Percentiles rank a stretch among this genome's conserved stretches.
Evolutionary conservation across 2,113 vertebrate species (phyloP).

Genomic region (Nycticebus coucang): DNA sequence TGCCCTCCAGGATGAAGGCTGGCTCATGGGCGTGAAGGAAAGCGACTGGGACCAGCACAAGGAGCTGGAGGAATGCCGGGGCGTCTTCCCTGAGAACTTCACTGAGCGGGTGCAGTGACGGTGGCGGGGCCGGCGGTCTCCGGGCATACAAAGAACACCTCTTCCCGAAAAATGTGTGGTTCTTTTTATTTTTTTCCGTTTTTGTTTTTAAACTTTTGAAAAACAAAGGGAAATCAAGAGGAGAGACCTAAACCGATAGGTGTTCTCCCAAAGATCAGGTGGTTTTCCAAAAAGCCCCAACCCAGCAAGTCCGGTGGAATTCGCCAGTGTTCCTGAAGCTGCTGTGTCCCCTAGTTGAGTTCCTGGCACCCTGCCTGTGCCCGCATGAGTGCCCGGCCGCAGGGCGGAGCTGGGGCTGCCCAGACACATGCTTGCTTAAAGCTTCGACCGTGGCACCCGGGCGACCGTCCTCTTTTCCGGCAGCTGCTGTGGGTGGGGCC

Average conservation of each 20-base stretch:
- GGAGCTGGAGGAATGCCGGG: conserved; percentile 89
- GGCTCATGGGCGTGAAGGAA: conserved; percentile 97
- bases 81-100: conserved; percentile 99
- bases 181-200: neutral
- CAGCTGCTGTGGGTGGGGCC: conserved; percentile 57
- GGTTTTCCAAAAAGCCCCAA: conserved; percentile 80
- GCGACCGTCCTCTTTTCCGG: conserved; percentile 42
- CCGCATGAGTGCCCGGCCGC: conserved; percentile 15
- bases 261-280: conserved; percentile 73
- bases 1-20: conserved; percentile 92
- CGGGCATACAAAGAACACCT: conserved; percentile 70
- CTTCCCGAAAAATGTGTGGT: conserved; percentile 73
- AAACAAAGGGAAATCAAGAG: conserved; percentile 77
- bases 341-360: conserved; percentile 72
- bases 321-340: conserved; percentile 76
- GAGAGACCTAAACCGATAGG: conserved; percentile 76
- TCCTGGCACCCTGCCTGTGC: neutral
- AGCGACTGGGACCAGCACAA: conserved; percentile 93
- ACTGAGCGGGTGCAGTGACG: conserved; percentile 93
- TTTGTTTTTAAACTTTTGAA: conserved; percentile 76
- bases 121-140: conserved; percentile 26
- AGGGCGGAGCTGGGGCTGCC: conserved; percentile 25
- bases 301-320: conserved; percentile 69
- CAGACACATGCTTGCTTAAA: conserved; percentile 57
- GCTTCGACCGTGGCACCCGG: conserved; percentile 28